These are phyloP conservation scores for Semaprochilodus insignis DNA, from an alignment of 2,797 vertebrate species.

Conservation along the genomic window DNA sequence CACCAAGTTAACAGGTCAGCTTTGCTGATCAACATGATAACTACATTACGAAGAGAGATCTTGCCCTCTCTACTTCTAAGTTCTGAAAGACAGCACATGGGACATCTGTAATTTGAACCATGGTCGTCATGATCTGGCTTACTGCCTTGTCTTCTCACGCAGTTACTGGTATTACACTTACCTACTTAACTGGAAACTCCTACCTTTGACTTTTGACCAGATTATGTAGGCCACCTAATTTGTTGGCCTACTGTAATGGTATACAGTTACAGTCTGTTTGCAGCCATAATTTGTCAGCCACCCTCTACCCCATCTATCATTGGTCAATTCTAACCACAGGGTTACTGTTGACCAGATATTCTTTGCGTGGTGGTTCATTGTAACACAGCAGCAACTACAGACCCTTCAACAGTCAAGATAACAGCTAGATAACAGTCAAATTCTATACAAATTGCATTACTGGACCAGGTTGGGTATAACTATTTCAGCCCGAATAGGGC, in stretches of 20 bases:
- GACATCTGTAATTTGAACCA: neutral
- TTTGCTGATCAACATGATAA: neutral
- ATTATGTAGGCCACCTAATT: neutral
- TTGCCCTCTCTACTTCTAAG: neutral
- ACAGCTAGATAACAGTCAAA: no score
- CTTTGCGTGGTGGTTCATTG: neutral
- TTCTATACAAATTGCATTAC: no score
- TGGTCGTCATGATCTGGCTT: neutral
- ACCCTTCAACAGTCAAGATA: no score
- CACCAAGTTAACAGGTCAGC: neutral
- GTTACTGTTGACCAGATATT: neutral
- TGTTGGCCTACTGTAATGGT: neutral
- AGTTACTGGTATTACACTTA: neutral
- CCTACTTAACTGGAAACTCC: neutral
- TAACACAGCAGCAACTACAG: neutral
- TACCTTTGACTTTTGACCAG: neutral
- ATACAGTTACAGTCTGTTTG: neutral
- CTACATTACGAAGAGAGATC: neutral
- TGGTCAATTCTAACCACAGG: neutral
- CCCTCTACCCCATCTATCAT: neutral
- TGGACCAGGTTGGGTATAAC: no score
- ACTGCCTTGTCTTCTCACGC: no score
- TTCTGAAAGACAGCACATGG: neutral
- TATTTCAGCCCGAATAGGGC: no score
- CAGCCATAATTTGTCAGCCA: neutral